These are phyloP conservation scores for Melanotaenia trifasciata DNA, from an alignment of 2,797 vertebrate genomes.

Conservation along the genomic window DNA sequence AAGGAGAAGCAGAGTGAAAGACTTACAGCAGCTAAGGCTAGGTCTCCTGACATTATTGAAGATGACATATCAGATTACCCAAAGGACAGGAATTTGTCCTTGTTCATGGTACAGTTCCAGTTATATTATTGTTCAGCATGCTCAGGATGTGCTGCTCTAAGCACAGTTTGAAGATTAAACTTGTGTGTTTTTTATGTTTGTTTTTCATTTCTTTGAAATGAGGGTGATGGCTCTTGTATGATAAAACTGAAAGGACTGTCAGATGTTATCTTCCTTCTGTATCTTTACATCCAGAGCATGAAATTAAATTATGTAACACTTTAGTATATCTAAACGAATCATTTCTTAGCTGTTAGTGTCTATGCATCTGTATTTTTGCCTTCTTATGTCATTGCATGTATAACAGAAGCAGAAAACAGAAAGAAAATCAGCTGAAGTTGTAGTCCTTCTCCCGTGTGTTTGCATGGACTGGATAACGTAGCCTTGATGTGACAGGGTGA, in stretches of 20 bases:
- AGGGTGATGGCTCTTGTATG: not conserved
- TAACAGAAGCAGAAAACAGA: not conserved
- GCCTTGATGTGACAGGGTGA: conserved; percentile 65
- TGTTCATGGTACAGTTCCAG: conserved; percentile 81
- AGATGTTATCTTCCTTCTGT: not conserved
- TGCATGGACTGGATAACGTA: conserved; percentile 47
- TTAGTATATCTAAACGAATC: not conserved
- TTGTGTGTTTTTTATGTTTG: not conserved
- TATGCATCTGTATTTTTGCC: not conserved
- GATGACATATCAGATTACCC: conserved; percentile 89
- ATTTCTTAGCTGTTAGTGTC: not conserved
- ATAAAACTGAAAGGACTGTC: conserved; percentile 2
- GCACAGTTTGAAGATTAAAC: conserved; percentile 18
- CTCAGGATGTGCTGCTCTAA: conserved; percentile 15
- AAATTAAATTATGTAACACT: not conserved
- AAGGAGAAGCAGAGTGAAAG: conserved; percentile 35
- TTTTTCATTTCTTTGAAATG: not conserved
- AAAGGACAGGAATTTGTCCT: conserved; percentile 91
- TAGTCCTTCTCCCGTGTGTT: conserved; percentile 33
- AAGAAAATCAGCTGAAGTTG: not conserved
- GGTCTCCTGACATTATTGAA: conserved; percentile 85
- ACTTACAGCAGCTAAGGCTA: conserved; percentile 68
- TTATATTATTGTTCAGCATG: conserved; percentile 62
- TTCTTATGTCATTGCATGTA: not conserved
- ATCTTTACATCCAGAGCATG: not conserved